Percentiles rank a stretch among this genome's conserved stretches.
Conservation (phyloP, 2,888 invertebrate genomes). For the Morpho achilles region DNA sequence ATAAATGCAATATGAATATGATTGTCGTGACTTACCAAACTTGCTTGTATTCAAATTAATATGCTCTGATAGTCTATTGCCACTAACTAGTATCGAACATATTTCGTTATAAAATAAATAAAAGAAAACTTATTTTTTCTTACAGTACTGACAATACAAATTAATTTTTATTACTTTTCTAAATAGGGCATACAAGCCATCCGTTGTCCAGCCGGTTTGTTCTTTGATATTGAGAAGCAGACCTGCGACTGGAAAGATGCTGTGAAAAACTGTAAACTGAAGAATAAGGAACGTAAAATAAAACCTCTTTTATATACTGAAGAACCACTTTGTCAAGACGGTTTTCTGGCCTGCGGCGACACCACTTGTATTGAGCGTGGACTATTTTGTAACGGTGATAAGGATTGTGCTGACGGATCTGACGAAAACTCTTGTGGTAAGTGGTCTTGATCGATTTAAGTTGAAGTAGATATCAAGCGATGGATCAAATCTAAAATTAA, state of each 20-base stretch:
- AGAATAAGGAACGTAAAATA: slow-evolving; percentile 92
- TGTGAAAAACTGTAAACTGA: slow-evolving; percentile 94
- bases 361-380: slow-evolving; percentile 92
- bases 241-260: slow-evolving; percentile 97
- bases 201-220: slow-evolving; percentile 94
- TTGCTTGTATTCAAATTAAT: slow-evolving; percentile 14
- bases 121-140: not conserved
- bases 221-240: slow-evolving; percentile 96
- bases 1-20: slow-evolving; percentile 13
- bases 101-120: not conserved
- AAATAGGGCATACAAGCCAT: slow-evolving; percentile 94
- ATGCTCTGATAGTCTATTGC: slow-evolving; percentile 4
- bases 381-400: slow-evolving; percentile 95
- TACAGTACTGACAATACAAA: slow-evolving; percentile 1
- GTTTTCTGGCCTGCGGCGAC: slow-evolving; percentile 92
- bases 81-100: not conserved
- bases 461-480: not conserved
- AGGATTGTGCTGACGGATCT: slow-evolving; percentile 92
- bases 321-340: slow-evolving; percentile 93
- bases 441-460: slow-evolving; percentile 42
- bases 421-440: slow-evolving; percentile 95
- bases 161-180: slow-evolving; percentile 28
- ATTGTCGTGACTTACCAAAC: slow-evolving; percentile 14
- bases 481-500: slow-evolving; percentile 30
- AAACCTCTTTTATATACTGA: slow-evolving; percentile 93